Percentiles rank a stretch among this genome's conserved stretches.
Conservation (phyloP, 2,888 invertebrate species). For the Drosophila percnosoma region DNA sequence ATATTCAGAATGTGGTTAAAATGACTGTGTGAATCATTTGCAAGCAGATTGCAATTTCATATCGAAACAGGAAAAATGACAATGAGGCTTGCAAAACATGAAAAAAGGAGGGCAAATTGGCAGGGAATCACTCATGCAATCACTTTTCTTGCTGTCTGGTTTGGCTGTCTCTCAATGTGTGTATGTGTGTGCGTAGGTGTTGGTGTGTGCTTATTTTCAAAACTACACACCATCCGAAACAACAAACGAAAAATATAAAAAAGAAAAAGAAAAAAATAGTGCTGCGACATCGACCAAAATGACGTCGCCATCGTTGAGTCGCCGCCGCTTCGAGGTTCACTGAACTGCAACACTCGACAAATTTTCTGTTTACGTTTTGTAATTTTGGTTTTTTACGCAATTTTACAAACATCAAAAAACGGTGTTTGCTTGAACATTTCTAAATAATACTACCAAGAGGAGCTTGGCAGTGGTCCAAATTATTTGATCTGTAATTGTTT, state of each 20-base stretch:
- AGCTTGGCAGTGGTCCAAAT: not conserved
- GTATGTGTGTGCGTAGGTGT: slow-evolving; percentile 36
- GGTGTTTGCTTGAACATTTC: slow-evolving; percentile 10
- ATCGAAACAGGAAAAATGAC: slow-evolving; percentile 23
- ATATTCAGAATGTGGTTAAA: slow-evolving; percentile 47
- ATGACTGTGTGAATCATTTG: slow-evolving; percentile 50
- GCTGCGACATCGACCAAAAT: slow-evolving; percentile 53
- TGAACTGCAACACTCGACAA: slow-evolving; percentile 61
- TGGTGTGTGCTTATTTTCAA: slow-evolving; percentile 63
- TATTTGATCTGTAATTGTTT: not conserved
- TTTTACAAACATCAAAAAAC: slow-evolving; percentile 15
- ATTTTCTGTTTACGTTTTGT: slow-evolving; percentile 63
- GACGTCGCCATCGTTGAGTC: slow-evolving; percentile 46
- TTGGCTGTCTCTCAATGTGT: slow-evolving; percentile 17
- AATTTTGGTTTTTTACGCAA: slow-evolving; percentile 24
- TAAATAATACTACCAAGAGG: not conserved
- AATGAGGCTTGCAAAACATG: slow-evolving; percentile 3
- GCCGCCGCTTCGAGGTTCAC: slow-evolving; percentile 50
- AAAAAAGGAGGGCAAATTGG: slow-evolving; percentile 18
- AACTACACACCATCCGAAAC: slow-evolving; percentile 49
- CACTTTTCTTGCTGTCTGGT: slow-evolving; percentile 20
- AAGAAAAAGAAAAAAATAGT: not conserved
- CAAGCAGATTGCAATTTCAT: slow-evolving; percentile 51
- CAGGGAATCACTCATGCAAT: slow-evolving; percentile 68
- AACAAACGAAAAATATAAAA: not conserved